phyloP scores from a whole-genome alignment of 2,113 vertebrate genomes.

The Ranitomeya variabilis region DNA sequence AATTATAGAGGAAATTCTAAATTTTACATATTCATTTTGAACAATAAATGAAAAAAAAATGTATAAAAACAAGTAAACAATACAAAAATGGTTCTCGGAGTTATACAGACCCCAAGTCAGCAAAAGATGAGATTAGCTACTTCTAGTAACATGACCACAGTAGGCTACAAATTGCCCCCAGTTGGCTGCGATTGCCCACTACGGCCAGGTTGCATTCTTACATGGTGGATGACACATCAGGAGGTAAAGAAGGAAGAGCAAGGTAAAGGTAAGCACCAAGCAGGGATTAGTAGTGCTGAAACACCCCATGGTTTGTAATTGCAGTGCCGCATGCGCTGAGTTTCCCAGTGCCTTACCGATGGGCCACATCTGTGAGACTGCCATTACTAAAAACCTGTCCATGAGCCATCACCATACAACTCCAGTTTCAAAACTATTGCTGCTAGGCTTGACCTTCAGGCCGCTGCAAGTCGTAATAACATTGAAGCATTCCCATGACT shows the following conservation, averaged over 20 bases:
- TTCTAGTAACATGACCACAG: no score
- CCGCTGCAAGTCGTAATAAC: not conserved
- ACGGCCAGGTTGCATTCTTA: not conserved
- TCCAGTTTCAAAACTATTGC: not conserved
- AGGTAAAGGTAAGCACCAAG: no score
- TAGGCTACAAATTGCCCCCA: not conserved
- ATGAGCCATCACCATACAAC: not conserved
- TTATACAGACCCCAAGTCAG: no score
- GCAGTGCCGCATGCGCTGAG: no score
- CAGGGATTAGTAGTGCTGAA: not conserved
- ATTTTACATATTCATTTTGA: not conserved
- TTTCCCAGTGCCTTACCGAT: no score
- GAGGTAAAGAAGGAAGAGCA: not conserved
- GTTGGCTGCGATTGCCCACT: not conserved
- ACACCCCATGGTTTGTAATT: no score
- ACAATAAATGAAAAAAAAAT: not conserved
- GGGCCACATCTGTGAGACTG: no score
- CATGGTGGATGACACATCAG: not conserved
- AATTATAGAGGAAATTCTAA: not conserved
- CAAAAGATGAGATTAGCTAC: not conserved
- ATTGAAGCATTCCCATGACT: not conserved
- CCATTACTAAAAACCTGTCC: not conserved
- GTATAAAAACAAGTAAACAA: no score
- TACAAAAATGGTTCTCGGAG: no score
- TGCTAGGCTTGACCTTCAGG: not conserved